Conservation (phyloP, 2,888 invertebrate species). For the Protonemura montana region DNA sequence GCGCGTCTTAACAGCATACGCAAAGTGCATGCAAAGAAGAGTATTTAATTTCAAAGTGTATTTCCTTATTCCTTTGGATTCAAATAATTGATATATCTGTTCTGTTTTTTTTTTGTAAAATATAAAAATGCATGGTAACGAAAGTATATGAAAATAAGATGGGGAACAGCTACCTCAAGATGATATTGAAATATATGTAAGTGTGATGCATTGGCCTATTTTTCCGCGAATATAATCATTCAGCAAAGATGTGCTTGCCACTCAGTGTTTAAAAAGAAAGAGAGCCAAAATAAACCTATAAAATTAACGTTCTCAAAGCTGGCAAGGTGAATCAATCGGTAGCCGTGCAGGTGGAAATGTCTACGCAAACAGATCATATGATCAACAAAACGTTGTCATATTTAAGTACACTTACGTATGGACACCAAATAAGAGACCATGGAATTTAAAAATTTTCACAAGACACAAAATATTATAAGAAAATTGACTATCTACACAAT, state of each 20-base stretch:
- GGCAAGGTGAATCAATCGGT: background rate
- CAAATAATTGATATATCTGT: background rate
- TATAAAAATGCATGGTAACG: background rate
- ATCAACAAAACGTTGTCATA: background rate
- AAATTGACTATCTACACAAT: background rate
- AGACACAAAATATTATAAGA: conserved; percentile 7
- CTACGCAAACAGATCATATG: background rate
- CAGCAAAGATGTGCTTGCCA: background rate
- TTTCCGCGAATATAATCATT: background rate
- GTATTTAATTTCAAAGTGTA: background rate
- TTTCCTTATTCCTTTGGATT: background rate
- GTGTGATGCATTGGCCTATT: background rate
- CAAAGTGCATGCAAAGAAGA: background rate
- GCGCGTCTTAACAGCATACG: background rate
- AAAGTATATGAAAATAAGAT: background rate
- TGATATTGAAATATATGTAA: background rate
- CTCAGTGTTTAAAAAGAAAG: background rate
- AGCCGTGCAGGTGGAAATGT: background rate
- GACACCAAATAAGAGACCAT: conserved; percentile 7
- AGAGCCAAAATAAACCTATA: background rate
- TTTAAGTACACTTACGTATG: background rate
- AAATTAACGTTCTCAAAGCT: background rate
- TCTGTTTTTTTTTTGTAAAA: background rate
- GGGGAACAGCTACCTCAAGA: too few species aligned
- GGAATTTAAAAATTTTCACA: background rate